These are phyloP conservation scores for Coryphaenoides rupestris DNA, from an alignment of 2,113 vertebrate species.

Conservation along the genomic window DNA sequence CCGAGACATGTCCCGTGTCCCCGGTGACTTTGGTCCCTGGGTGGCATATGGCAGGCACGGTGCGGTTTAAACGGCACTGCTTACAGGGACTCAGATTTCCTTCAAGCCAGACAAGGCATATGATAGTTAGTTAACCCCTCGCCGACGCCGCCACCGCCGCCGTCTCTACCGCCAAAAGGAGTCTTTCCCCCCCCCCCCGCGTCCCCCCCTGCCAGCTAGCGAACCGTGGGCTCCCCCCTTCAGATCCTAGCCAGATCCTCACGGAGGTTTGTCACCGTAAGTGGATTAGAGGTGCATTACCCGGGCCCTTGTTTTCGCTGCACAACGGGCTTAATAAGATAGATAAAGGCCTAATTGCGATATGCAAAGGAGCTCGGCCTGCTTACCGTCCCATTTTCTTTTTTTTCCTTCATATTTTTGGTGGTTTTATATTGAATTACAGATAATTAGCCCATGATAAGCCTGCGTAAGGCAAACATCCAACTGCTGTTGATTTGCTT, in stretches of 20 bases:
- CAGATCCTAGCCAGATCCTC: constrained; percentile 60
- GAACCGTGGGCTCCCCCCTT: constrained; percentile 49
- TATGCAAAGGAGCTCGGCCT: constrained; percentile 63
- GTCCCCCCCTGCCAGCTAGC: constrained; percentile 55
- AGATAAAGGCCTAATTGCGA: constrained; percentile 67
- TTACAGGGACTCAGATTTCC: constrained; percentile 69
- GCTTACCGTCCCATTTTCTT: constrained; percentile 39
- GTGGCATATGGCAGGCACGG: constrained; percentile 70
- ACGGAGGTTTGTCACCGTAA: constrained; percentile 64
- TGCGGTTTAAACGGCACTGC: constrained; percentile 64
- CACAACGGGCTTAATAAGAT: constrained; percentile 68
- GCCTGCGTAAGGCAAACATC: constrained; percentile 55
- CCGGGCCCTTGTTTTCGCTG: constrained; percentile 54
- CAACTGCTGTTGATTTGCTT: constrained; percentile 39
- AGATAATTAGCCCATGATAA: constrained; percentile 64
- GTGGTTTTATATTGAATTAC: constrained; percentile 56
- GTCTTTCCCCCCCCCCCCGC: constrained; percentile 55
- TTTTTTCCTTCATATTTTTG: constrained; percentile 20
- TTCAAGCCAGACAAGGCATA: constrained; percentile 62
- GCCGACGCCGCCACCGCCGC: too few relatives aligned
- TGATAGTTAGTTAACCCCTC: constrained; percentile 69
- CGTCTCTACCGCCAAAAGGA: constrained; percentile 53
- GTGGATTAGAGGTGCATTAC: constrained; percentile 70
- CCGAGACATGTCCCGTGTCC: constrained; percentile 74
- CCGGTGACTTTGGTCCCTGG: constrained; percentile 67